Base-by-base conservation (phyloP, 2,888 invertebrate species). In the Agonopterix arenella region DNA sequence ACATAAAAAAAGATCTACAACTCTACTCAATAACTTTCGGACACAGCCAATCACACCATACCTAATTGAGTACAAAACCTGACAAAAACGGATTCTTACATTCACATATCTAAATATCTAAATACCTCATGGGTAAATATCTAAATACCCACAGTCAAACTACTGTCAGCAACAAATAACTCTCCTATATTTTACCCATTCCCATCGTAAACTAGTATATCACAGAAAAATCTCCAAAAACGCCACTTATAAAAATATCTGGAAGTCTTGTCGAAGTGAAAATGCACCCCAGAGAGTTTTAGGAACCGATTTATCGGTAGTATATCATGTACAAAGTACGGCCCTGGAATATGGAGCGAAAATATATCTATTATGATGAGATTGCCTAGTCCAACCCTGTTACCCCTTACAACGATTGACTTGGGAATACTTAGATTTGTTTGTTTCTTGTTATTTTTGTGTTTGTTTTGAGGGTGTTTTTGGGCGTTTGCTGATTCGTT, bases 351-450 rank as follows among this genome's bases (percentile, higher is more conserved):
- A 59, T 59, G 69, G 67, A 62, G 64, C 66, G 69, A 68, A 78
- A 80, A 79, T 81, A 79, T 80, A 81, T 83, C 76, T 80, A 84
- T 85, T 81, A 79, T 80, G 73, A 80, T 82, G 80, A 72, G 81
- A 84, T 84, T 79, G 74, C 62, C 63, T 69, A 69, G 67, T 71
- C 67, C 67, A 60, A 55, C 62, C 64, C 40, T 40, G 40, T 40
- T 28, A 28, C 28, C 40, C 10, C 40, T 9, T n/a, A 4, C 40
- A 75, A 84, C 80, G 77, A 81, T 81, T 77, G 80, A 70, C 81
- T 75, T 56, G 84, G 84, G 82, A 77, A 69, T 76, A 65, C 65
- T 75, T 71, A 77, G 76, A 79, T 78, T 79, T 75, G 72, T 75
- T 72, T 70, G 63, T 57, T 55, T 61, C 60, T 68, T 67, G 60